Evolutionary conservation across 2,888 invertebrate genomes (phyloP).

Genomic region (Pyralis farinalis): DNA sequence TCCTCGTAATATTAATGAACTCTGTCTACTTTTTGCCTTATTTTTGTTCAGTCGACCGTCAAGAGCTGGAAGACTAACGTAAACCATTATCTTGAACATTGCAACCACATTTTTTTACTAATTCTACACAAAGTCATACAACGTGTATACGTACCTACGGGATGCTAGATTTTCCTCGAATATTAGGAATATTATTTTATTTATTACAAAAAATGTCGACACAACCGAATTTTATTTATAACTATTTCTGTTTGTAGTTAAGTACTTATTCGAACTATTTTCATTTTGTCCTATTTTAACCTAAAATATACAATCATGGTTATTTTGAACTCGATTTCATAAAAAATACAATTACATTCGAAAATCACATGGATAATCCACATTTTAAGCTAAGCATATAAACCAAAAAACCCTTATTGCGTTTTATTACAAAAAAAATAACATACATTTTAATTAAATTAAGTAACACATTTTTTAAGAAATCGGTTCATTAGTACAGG

Average conservation of each 20-base stretch:
- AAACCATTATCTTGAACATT: slow-evolving; percentile 27
- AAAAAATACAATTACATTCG: slow-evolving; percentile 12
- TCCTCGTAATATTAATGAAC: slow-evolving; percentile 55
- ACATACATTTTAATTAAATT: too few relatives aligned
- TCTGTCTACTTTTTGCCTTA: slow-evolving; percentile 53
- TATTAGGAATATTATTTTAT: slow-evolving; percentile 7
- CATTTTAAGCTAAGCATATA: too few relatives aligned
- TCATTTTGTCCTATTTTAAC: slow-evolving; percentile 13
- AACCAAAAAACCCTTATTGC: too few relatives aligned
- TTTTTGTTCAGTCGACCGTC: slow-evolving; percentile 60
- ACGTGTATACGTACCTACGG: slow-evolving; percentile 51
- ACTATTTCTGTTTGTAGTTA: slow-evolving; percentile 23
- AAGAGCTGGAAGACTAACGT: slow-evolving; percentile 65
- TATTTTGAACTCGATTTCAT: not conserved
- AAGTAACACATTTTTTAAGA: too few relatives aligned
- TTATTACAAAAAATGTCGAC: slow-evolving; percentile 38
- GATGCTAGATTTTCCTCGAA: slow-evolving; percentile 18
- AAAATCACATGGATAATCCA: too few relatives aligned
- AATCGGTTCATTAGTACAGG: too few relatives aligned
- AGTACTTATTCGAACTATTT: slow-evolving; percentile 17
- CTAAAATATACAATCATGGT: slow-evolving; percentile 7
- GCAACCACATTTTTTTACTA: slow-evolving; percentile 25
- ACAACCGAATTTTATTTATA: slow-evolving; percentile 47
- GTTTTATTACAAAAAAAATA: too few relatives aligned
- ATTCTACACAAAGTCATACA: slow-evolving; percentile 42